Percentiles rank a stretch among this genome's conserved stretches.
phyloP scores from a whole-genome alignment of 2,797 vertebrate species.

The Micropoecilia bifurca region DNA sequence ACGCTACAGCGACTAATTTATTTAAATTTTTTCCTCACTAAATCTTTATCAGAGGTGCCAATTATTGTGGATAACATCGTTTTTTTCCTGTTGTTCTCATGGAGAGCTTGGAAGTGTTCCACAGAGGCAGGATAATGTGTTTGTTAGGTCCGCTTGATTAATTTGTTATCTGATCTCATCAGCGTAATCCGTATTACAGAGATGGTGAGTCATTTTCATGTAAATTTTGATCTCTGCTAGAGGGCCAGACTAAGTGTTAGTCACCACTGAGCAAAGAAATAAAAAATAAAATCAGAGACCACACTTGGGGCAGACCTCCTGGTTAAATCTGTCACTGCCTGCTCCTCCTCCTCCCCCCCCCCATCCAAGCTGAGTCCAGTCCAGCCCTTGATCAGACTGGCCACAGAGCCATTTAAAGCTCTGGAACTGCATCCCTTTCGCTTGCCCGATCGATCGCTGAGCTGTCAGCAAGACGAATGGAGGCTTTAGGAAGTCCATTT shows the following conservation, averaged over 20 bases:
- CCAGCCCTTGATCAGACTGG: slow-evolving; percentile 49
- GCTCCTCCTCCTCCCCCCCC: slow-evolving; percentile 34
- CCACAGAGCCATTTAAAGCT: slow-evolving; percentile 80
- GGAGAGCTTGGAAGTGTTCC: slow-evolving; percentile 37
- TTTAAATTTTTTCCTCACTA: not conserved
- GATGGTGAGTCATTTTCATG: slow-evolving; percentile 48
- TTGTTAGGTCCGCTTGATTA: slow-evolving; percentile 49
- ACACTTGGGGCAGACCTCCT: slow-evolving; percentile 50
- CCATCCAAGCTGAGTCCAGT: slow-evolving; percentile 43
- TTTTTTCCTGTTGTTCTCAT: slow-evolving; percentile 18
- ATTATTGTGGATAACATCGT: not conserved
- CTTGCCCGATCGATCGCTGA: slow-evolving; percentile 74
- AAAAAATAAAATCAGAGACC: slow-evolving; percentile 34
- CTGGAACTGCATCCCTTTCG: slow-evolving; percentile 76
- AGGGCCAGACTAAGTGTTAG: slow-evolving; percentile 29
- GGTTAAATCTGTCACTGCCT: slow-evolving; percentile 44
- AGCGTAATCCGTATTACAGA: slow-evolving; percentile 45
- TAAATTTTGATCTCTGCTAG: slow-evolving; percentile 34
- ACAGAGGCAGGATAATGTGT: slow-evolving; percentile 47
- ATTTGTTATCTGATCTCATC: slow-evolving; percentile 63
- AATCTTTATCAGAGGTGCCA: not conserved
- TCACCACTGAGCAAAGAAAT: slow-evolving; percentile 41
- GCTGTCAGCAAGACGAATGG: slow-evolving; percentile 85
- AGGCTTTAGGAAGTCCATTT: slow-evolving; percentile 85
- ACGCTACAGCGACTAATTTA: not conserved